Base-by-base conservation (phyloP, 2,113 vertebrate genomes). In the Montifringilla adamsi region DNA sequence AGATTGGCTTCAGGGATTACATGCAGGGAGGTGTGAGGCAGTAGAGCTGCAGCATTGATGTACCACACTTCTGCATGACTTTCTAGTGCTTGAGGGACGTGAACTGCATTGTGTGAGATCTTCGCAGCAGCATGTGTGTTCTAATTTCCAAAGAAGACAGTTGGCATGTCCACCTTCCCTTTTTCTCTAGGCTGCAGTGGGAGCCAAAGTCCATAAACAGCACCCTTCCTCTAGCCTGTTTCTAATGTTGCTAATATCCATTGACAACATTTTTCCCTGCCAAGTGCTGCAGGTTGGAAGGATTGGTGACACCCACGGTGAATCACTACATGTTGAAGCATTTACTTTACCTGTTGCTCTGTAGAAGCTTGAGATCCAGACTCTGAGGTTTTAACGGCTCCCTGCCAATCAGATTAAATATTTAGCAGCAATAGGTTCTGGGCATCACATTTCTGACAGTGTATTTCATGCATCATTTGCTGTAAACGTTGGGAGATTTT, bases 381-480 rank as follows among this genome's bases (percentile, higher is more conserved):
- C 43, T 43, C n/a, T 10, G 73, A 89, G 37, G 33, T 92, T 97
- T 94, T 92, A 94, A 76, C 1, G 2, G 90, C 86, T 95, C 56
- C 39, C 52, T 94, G 93, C 83, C 91, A 96, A 93, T 96, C 93
- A 89, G 84, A 92, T 96, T 94, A 96, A 96, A 95, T 89, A 95
- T 96, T 97, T 93, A 97, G 49, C 90, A 91, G 90, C 74, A 82
- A 80, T 92, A 93, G 88, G 74, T 91, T 90, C 59, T 95, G 75
- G 67, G 92, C 81, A 95, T 93, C 82, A 41, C 58, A 43, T 93
- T 94, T 84, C 62, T 95, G 92, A 93, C 86, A 94, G 92, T 56
- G 60, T 88, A 81, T 97, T 96, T 91, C 81, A 96, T 89, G 93
- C 93, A 95, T 95, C 88, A 89, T 95, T 96, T 96, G 84, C 87